Base-by-base conservation (phyloP, 2,888 invertebrate genomes). In the Linnaemya vulpina region DNA sequence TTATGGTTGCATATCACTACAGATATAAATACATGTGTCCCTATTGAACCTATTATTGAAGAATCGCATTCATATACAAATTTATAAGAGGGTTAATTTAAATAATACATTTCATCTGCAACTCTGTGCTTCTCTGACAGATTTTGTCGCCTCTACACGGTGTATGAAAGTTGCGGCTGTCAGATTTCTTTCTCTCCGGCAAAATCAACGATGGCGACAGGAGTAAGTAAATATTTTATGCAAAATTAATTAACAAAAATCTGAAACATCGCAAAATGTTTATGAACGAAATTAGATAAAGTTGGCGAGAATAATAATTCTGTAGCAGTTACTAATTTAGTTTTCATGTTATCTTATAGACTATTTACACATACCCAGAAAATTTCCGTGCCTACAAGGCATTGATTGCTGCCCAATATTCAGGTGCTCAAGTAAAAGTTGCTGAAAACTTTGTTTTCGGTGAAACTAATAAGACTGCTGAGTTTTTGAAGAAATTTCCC, bases 361-460 rank as follows among this genome's bases (percentile, higher is more conserved):
- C 98, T 93, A 95, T 99, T 92, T 99, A 98, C 95, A 98, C 99
- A 93, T 98, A 98, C 94, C 97, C 98, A 90, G 97, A 98, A 93
- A 99, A 98, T 95, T 99, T 98, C 95, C 96, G 99, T 93, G 98
- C 99, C 89, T 97, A 96, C 93, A 99, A 99, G 94, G 97, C 96
- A 92, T 95, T 99, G 92, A 98, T 99, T 93, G 99, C 99, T 91
- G 99, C 99, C 92, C 96, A 98, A 94, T 99, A 97, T 94, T 97
- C 98, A 89, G 98, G 98, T 90, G 95, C 95, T 89, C 95, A 96
- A 92, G 94, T 98, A 90, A 96, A 96, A 94, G 94, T 97, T 88
- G 95, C 96, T 88, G 94, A 95, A 85, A 95, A 95, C 92, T 99
- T 99, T 93, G 96, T 97, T 88, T 97, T 98, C 91, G 99, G 98